Conservation (phyloP, 2,888 invertebrate species). For the Ormyrus labotus region DNA sequence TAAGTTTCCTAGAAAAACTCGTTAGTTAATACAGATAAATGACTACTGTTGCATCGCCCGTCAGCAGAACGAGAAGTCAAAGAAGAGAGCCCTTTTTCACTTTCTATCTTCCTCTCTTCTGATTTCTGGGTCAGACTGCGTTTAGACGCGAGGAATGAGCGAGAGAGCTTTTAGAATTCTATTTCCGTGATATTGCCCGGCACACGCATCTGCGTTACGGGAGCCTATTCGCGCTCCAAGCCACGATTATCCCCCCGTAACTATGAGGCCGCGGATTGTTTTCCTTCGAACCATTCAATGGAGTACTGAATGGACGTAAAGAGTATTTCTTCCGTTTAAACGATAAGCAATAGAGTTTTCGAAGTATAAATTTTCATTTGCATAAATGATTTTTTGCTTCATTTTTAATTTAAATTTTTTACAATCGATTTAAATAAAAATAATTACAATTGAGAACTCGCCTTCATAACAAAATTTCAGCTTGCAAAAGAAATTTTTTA, state of each 20-base stretch:
- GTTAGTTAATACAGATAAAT: conserved; percentile 44
- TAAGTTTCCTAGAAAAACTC: conserved; percentile 43
- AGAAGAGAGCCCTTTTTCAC: conserved; percentile 31
- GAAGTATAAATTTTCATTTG: no score
- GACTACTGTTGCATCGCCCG: background rate
- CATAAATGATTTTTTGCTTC: no score
- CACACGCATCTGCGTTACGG: background rate
- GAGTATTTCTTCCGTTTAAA: no score
- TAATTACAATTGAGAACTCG: no score
- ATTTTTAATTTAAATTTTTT: no score
- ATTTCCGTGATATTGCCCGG: conserved; percentile 45
- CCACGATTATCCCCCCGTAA: background rate
- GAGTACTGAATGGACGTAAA: conserved; percentile 20
- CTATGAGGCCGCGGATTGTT: conserved; percentile 11
- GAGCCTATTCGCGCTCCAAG: background rate
- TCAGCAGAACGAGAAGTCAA: background rate
- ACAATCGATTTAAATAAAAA: no score
- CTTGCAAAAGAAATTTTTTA: no score
- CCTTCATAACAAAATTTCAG: no score
- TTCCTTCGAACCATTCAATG: conserved; percentile 38
- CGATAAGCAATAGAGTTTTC: no score
- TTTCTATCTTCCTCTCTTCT: conserved; percentile 22
- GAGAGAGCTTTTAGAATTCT: conserved; percentile 53
- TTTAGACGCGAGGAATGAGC: conserved; percentile 29
- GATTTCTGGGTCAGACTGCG: conserved; percentile 52